A percentile compares a stretch with the other conserved stretches of the same genome.
Evolutionary conservation across 1,140 invertebrate genomes (phyloP).

Genomic region (Drosophila bocqueti): DNA sequence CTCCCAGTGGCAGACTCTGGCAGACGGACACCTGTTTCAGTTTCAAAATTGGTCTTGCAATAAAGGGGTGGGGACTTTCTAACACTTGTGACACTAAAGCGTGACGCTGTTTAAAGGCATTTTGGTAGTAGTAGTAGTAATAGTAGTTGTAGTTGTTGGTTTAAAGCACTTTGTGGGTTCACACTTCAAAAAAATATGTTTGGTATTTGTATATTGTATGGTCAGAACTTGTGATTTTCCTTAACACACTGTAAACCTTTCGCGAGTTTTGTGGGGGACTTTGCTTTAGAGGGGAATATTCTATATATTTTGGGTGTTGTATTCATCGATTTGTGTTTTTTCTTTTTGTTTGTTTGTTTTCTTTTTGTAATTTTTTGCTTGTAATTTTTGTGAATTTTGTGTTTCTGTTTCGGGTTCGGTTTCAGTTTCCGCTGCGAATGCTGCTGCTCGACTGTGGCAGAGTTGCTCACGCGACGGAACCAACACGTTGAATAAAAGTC

Average conservation of each 20-base stretch:
- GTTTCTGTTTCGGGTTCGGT: conserved; percentile 27
- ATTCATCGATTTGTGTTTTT: conserved; percentile 28
- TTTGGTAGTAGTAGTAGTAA: conserved; percentile 58
- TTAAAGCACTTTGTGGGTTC: conserved; percentile 49
- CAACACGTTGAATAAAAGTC: conserved; percentile 83
- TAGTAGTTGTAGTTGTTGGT: conserved; percentile 28
- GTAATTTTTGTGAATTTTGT: conserved; percentile 23
- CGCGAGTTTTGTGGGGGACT: conserved; percentile 8
- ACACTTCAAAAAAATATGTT: conserved; percentile 75
- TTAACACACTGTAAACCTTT: conserved; percentile 7
- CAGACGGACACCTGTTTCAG: conserved; percentile 37
- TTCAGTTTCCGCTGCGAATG: conserved; percentile 38
- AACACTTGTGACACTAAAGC: conserved; percentile 79
- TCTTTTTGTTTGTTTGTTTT: conserved; percentile 1
- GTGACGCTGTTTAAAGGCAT: conserved; percentile 77
- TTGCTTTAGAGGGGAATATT: conserved; percentile 4
- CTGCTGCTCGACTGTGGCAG: conserved; percentile 53
- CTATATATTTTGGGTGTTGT: conserved; percentile 13
- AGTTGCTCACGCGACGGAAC: conserved; percentile 79
- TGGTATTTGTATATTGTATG: conserved; percentile 8
- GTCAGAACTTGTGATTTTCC: conserved; percentile 13
- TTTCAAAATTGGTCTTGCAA: conserved; percentile 30
- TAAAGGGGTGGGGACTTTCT: conserved; percentile 15
- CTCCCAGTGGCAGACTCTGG: not conserved
- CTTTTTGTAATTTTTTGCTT: not conserved